Base-by-base conservation (phyloP, 2,797 vertebrate species). In the Microctenopoma lineatum region DNA sequence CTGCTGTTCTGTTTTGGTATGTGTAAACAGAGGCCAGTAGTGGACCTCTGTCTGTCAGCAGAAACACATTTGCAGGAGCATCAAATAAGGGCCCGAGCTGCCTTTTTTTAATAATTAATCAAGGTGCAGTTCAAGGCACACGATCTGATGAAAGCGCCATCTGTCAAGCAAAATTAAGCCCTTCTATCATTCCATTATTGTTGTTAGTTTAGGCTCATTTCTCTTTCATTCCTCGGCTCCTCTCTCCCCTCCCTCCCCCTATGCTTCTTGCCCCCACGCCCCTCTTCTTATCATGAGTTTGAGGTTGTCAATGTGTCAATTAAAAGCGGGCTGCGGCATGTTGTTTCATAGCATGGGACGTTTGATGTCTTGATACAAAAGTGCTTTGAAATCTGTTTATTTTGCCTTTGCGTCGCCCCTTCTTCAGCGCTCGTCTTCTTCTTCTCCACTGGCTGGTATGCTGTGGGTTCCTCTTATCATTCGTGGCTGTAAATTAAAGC, bases 81-180 rank as follows among this genome's bases (percentile, higher is more conserved):
- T 95, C 92, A 94, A 89, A 94, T 92, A 83, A 77, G 84, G 75
- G 88, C 90, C 91, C 83, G 88, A 90, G 86, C 88, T 90, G 82
- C 90, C 91, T 70, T 90, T 91, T 91, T 93, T 95, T 93, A 95
- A 96, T 95, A 94, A 95, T 96, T 95, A 96, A 96, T 94, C 93
- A 93, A 93, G 92, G 91, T 90, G 89, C 87, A 94, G 93, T 95
- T 95, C 93, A 95, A 93, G 94, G 91, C 89, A 48, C 79, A 90
- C 85, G 88, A 91, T 88, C 70, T 92, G 94, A 95, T 96, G 94
- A 95, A 96, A 97, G 95, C 73, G 7, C 67, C 89, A 84, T 80
- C 94, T 96, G 94, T 94, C 94, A 92, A 83, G 90, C 85, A 54
- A 94, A 95, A 96, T 96, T 92, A 95, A 95, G 82, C 74, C 92